Evolutionary conservation across 2,113 vertebrate species (phyloP).

Genomic region (Lagopus leucura): DNA sequence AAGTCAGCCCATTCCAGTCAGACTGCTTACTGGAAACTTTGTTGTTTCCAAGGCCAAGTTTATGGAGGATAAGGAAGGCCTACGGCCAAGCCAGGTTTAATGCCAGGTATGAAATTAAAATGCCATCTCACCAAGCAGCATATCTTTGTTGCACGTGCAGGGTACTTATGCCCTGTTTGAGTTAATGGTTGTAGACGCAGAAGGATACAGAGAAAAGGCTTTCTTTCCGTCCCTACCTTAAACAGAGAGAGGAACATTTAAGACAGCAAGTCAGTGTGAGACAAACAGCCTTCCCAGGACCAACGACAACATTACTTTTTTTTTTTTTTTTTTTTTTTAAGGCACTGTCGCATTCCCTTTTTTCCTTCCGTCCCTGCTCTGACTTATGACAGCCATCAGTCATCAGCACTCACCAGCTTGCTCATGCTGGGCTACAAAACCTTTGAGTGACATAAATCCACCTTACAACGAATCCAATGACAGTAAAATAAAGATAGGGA

Average conservation of each 20-base stretch:
- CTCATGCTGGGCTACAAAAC: not conserved
- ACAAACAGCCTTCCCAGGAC: not conserved
- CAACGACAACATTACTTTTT: not conserved
- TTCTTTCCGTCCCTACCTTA: not conserved
- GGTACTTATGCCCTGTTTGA: not conserved
- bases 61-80: not conserved
- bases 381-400: not conserved
- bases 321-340: not conserved
- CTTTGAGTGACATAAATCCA: not conserved
- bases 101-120: conserved; percentile 57
- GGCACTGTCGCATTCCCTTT: not conserved
- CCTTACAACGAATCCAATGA: not conserved
- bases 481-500: not conserved
- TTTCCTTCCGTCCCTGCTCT: conserved; percentile 9
- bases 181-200: conserved; percentile 28
- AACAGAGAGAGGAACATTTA: not conserved
- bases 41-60: conserved; percentile 39
- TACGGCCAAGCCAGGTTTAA: conserved; percentile 16
- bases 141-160: not conserved
- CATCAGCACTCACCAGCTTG: not conserved
- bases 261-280: not conserved
- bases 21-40: conserved; percentile 50
- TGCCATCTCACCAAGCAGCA: conserved; percentile 18
- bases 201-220: not conserved
- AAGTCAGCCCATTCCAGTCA: conserved; percentile 43